Evolutionary conservation across 2,113 vertebrate genomes (phyloP), one percentile per base, ranked within the genome.

Genomic region (Xerus inauris): DNA sequence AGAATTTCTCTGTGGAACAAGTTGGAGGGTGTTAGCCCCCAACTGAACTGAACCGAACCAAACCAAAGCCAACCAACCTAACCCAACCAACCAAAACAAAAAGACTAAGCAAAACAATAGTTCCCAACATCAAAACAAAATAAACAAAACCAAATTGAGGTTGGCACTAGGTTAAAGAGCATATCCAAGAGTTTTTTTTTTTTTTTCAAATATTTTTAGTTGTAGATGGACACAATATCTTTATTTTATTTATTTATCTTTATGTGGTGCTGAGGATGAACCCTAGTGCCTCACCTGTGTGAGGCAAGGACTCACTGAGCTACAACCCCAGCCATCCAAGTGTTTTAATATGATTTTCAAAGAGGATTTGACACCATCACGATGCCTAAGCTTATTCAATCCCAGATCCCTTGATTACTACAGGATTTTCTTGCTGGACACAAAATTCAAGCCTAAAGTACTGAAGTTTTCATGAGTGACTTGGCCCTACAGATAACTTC

Each of bases 291-390:
- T n/a, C n/a, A n/a, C n/a, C n/a, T n/a, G n/a, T n/a, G n/a, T n/a
- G n/a, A n/a, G n/a, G n/a, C n/a, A n/a, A n/a, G n/a, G n/a, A n/a
- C n/a, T n/a, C n/a, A n/a, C n/a, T n/a, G n/a, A n/a, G n/a, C n/a
- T n/a, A n/a, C n/a, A n/a, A n/a, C n/a, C n/a, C n/a, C n/a, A n/a
- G n/a, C n/a, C n/a, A 88, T 47, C 26, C 19, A 40, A 51, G 45
- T 87, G 22, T 77, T 77, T 87, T 73, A 47, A 79, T 40, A 94
- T 92, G 71, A 87, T 86, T 95, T 96, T 89, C 69, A 40, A 89
- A 64, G 54, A n/a, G 28, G 20, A 40, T 73, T 3, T 42, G 42
- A 45, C 51, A 51, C 57, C 22, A 3, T 14, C 59, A 67, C 6
- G 42, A 9, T 96, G 87, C 26, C n/a, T 87, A 40, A 79, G 77